Conservation (phyloP, 2,113 vertebrate genomes). For the Callaeas wilsoni region DNA sequence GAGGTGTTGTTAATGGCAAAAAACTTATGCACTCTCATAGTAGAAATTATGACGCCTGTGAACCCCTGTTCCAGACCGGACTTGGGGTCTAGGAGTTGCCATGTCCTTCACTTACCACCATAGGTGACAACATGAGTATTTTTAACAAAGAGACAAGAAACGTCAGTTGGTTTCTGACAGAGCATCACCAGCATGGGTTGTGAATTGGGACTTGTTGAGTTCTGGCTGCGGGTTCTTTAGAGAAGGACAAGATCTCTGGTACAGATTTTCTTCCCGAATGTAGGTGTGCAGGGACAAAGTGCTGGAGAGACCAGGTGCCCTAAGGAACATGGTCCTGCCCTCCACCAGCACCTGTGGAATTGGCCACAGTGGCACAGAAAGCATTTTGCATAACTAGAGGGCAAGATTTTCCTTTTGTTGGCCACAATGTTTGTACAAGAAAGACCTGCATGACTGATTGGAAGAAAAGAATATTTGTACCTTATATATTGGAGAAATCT, state of each 20-base stretch:
- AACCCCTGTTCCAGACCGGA: neutral
- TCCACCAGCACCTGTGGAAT: neutral
- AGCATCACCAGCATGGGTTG: neutral
- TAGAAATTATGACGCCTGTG: neutral
- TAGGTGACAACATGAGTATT: neutral
- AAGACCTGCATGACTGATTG: neutral
- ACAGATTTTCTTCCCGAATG: neutral
- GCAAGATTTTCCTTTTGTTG: neutral
- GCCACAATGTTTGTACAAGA: neutral
- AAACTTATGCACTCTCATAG: neutral
- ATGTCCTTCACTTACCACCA: neutral
- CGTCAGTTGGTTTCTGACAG: neutral
- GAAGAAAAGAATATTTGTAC: slow-evolving; percentile 44
- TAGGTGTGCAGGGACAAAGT: neutral
- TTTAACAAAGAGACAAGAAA: neutral
- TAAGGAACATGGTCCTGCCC: neutral
- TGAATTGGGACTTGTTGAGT: neutral
- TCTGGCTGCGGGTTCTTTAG: neutral
- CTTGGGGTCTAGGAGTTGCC: neutral
- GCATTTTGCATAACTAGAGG: neutral
- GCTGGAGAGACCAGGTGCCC: neutral
- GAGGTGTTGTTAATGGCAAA: neutral
- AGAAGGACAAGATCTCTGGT: neutral
- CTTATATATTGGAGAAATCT: neutral
- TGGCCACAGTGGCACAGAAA: neutral